Percentiles rank a stretch among this genome's conserved stretches.
These are phyloP conservation scores for Eristalis pertinax DNA, from an alignment of 2,888 invertebrate genomes.

Conservation along the genomic window DNA sequence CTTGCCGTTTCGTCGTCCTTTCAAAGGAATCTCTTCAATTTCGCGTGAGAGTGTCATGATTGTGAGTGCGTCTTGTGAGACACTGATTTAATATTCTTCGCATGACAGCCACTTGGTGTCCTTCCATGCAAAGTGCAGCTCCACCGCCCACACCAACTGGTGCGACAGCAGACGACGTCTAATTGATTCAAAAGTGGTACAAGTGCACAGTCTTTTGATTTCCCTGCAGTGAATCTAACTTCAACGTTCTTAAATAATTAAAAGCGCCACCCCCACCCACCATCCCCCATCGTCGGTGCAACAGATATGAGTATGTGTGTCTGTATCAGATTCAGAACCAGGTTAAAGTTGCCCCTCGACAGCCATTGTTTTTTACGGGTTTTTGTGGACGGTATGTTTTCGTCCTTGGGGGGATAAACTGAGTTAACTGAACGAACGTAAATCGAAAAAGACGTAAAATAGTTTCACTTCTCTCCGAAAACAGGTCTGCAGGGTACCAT, in stretches of 20 bases:
- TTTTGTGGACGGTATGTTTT: conserved; percentile 10
- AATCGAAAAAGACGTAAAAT: conserved; percentile 36
- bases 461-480: conserved; percentile 47
- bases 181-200: conserved; percentile 58
- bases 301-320: conserved; percentile 3
- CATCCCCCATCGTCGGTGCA: not conserved
- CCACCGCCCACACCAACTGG: not conserved
- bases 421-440: conserved; percentile 45
- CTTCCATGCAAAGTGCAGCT: not conserved
- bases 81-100: not conserved
- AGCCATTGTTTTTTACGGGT: conserved; percentile 1
- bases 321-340: conserved; percentile 32
- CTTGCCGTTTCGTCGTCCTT: too few species aligned
- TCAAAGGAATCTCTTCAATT: not conserved
- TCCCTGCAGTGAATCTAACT: conserved; percentile 44
- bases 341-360: conserved; percentile 55
- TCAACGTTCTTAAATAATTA: conserved; percentile 64
- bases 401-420: conserved; percentile 28
- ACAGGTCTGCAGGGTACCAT: conserved; percentile 54
- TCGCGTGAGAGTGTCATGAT: not conserved
- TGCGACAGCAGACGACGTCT: conserved; percentile 37
- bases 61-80: not conserved
- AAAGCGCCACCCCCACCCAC: conserved; percentile 4
- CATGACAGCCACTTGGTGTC: not conserved
- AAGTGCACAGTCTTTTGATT: conserved; percentile 22